Percentiles rank a stretch among this genome's conserved stretches.
Evolutionary conservation across 2,113 vertebrate genomes (phyloP).

Genomic region (Myxocyprinus asiaticus): DNA sequence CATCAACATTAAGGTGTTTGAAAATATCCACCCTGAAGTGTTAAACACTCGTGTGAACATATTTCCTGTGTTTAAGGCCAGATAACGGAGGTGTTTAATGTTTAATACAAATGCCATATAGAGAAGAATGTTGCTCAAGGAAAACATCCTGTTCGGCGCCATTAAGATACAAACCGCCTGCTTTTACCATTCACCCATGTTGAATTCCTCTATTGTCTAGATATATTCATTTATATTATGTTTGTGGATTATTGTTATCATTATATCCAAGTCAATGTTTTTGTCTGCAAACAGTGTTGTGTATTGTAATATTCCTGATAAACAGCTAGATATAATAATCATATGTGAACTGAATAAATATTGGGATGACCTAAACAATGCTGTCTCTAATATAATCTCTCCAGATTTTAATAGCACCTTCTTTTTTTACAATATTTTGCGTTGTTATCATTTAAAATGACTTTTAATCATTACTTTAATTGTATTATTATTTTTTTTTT

Average conservation of each 20-base stretch:
- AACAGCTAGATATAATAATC: slow-evolving; percentile 37
- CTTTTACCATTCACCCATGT: background rate
- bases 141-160: background rate
- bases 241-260: slow-evolving; percentile 13
- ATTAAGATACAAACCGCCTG: background rate
- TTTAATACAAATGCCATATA: background rate
- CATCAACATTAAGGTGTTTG: background rate
- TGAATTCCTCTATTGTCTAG: background rate
- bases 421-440: too few species aligned
- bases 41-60: background rate
- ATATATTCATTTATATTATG: background rate
- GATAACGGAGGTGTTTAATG: background rate
- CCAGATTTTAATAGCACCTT: too few species aligned
- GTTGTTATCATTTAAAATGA: too few species aligned
- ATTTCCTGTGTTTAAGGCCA: background rate
- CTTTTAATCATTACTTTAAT: too few species aligned
- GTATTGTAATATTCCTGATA: slow-evolving; percentile 36
- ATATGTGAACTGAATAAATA: slow-evolving; percentile 60
- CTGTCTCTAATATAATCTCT: background rate
- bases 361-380: slow-evolving; percentile 29
- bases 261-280: slow-evolving; percentile 6
- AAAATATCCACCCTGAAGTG: slow-evolving; percentile 11
- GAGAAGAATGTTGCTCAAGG: background rate
- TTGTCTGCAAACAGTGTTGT: background rate
- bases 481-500: too few species aligned